Evolutionary conservation across 2,113 vertebrate genomes (phyloP).

Genomic region (Hippocampus guttulatus): DNA sequence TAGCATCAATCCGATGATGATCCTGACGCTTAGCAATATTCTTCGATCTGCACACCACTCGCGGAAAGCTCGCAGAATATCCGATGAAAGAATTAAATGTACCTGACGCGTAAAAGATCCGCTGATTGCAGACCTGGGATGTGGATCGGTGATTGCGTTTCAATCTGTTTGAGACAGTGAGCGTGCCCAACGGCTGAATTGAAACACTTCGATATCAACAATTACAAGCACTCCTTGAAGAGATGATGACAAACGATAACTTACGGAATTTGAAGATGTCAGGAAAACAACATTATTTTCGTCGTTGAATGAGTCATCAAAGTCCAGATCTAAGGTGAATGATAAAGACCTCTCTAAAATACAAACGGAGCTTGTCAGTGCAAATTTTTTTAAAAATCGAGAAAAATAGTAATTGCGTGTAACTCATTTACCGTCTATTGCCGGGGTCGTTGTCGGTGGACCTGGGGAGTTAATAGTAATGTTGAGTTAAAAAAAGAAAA

Average conservation of each 20-base stretch:
- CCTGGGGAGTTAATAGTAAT: conserved; percentile 13
- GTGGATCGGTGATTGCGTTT: background rate
- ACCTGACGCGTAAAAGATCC: background rate
- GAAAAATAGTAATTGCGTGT: too few relatives aligned
- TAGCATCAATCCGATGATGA: too few relatives aligned
- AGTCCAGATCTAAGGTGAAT: background rate
- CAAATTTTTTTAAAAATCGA: background rate
- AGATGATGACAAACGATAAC: background rate
- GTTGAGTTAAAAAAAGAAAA: background rate
- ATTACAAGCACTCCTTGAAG: background rate
- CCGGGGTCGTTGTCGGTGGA: background rate
- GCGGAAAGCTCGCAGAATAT: background rate
- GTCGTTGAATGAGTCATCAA: background rate
- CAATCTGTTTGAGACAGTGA: background rate
- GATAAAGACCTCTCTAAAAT: rapidly evolving
- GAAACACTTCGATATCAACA: background rate
- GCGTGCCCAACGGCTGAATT: too few relatives aligned
- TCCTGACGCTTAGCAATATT: too few relatives aligned
- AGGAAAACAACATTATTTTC: rapidly evolving
- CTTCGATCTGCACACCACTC: too few relatives aligned
- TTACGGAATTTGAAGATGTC: background rate
- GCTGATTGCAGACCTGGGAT: background rate
- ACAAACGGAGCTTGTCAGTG: background rate
- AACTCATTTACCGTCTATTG: too few relatives aligned
- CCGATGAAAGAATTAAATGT: background rate